These are phyloP conservation scores for Ceyx melanurus DNA, from an alignment of 2,113 vertebrate genomes.

Conservation along the genomic window DNA sequence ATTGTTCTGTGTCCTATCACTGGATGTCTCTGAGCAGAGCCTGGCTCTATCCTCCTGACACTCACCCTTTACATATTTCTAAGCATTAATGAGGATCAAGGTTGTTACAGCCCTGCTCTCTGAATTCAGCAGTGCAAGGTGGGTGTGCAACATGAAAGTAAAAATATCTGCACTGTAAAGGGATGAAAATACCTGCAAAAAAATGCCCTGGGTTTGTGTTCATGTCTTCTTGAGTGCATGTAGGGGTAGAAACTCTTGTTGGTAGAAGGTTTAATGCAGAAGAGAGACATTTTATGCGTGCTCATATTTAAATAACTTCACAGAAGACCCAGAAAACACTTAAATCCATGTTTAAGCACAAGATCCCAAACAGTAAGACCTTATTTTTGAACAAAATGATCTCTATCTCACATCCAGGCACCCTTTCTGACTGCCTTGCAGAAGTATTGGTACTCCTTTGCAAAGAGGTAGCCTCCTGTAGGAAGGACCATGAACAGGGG, in stretches of 20 bases:
- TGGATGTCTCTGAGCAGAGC: no score
- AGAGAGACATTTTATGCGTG: neutral
- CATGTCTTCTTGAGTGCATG: neutral
- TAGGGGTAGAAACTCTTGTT: neutral
- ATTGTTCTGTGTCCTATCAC: no score
- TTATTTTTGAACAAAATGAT: neutral
- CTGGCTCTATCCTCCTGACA: no score
- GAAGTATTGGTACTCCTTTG: neutral
- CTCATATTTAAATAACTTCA: neutral
- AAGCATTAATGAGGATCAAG: neutral
- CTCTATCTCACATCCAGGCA: neutral
- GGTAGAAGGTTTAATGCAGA: neutral
- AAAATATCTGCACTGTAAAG: neutral
- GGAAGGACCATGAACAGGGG: neutral
- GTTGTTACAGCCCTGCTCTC: neutral
- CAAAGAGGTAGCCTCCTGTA: neutral
- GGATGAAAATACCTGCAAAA: neutral
- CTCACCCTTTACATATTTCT: no score
- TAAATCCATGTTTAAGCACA: neutral
- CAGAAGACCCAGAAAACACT: neutral
- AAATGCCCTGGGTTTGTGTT: neutral
- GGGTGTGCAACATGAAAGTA: neutral
- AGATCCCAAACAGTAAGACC: rapidly evolving
- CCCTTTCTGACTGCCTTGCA: neutral
- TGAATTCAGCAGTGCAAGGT: neutral